phyloP scores from a whole-genome alignment of 1,140 invertebrate genomes.

The Mylabris phalerata region DNA sequence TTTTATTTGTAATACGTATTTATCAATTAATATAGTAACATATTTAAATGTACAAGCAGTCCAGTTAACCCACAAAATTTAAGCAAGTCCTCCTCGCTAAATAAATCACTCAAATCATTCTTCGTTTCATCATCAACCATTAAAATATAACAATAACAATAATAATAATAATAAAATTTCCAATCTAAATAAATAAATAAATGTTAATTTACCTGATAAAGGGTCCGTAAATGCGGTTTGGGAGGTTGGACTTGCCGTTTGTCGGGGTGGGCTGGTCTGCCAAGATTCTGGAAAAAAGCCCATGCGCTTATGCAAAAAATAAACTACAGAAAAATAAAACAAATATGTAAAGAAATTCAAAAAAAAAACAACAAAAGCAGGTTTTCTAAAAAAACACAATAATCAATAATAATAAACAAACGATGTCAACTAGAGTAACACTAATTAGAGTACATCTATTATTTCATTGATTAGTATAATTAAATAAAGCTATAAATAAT shows the following conservation, averaged over 20 bases:
- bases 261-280: slow-evolving; percentile 35
- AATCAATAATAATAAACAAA: slow-evolving; percentile 7
- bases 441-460: not conserved
- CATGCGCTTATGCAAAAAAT: not conserved
- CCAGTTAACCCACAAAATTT: not conserved
- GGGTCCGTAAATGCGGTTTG: slow-evolving; percentile 34
- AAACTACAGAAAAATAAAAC: not conserved
- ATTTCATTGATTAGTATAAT: no score
- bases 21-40: not conserved
- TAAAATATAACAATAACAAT: no score
- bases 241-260: slow-evolving; percentile 33
- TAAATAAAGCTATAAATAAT: no score
- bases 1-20: not conserved
- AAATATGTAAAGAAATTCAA: slow-evolving; percentile 6
- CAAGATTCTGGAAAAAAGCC: slow-evolving; percentile 32
- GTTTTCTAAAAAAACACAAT: not conserved
- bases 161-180: not conserved
- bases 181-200: slow-evolving; percentile 6
- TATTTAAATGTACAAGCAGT: not conserved
- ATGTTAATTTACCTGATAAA: slow-evolving; percentile 24
- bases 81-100: not conserved
- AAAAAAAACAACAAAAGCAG: slow-evolving; percentile 10
- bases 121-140: no score
- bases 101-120: no score
- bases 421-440: slow-evolving; percentile 5